Evolutionary conservation across 1,140 invertebrate species (phyloP).

Genomic region (Bombus balteatus): DNA sequence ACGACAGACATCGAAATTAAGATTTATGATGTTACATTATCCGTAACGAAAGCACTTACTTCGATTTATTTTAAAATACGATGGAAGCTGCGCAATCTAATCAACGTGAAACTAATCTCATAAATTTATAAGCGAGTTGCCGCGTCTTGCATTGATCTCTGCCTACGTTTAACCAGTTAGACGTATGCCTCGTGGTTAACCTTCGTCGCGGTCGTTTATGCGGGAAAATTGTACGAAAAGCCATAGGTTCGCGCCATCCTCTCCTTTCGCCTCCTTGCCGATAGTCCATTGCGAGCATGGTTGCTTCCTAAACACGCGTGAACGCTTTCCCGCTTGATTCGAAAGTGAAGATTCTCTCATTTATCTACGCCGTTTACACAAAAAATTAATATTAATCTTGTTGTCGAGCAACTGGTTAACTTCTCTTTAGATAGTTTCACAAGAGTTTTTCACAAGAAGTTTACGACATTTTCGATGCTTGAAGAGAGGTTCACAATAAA

Average conservation of each 20-base stretch:
- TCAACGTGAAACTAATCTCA: constrained; percentile 23
- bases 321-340: constrained; percentile 24
- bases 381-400: constrained; percentile 8
- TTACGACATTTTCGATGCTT: background rate
- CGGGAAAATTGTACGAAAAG: background rate
- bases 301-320: background rate
- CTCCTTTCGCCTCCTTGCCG: background rate
- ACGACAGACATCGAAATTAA: background rate
- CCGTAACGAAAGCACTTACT: background rate
- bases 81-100: background rate
- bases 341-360: constrained; percentile 10
- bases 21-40: too few species aligned
- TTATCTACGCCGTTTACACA: background rate
- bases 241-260: background rate
- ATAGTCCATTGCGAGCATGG: background rate
- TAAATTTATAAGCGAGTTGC: constrained; percentile 18
- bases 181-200: background rate
- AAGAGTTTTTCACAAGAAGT: background rate
- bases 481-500: background rate
- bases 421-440: too few species aligned
- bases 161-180: constrained; percentile 9
- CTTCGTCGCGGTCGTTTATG: constrained; percentile 15
- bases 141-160: background rate
- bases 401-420: background rate
- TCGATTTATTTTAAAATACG: background rate